These are phyloP conservation scores for Melanotaenia trifasciata DNA, from an alignment of 2,797 vertebrate species.

Conservation along the genomic window DNA sequence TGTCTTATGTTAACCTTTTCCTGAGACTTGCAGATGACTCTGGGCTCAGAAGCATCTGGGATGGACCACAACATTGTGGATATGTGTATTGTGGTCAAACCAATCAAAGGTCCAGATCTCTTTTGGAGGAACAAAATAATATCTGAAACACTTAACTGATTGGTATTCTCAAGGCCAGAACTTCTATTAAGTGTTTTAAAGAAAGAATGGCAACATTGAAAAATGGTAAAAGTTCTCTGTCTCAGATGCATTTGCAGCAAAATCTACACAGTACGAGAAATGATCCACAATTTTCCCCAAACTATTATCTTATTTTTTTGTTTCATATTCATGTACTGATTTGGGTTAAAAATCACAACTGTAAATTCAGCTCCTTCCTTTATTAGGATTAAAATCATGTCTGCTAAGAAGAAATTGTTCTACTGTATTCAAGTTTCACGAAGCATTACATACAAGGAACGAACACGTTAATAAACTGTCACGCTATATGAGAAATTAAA, in stretches of 20 bases:
- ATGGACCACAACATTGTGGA: neutral
- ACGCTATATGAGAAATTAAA: conserved; percentile 54
- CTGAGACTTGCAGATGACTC: neutral
- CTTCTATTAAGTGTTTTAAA: too few relatives aligned
- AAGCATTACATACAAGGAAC: conserved; percentile 14
- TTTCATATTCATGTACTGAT: neutral
- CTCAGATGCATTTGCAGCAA: too few relatives aligned
- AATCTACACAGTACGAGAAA: neutral
- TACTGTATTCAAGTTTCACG: neutral
- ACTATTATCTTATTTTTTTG: neutral
- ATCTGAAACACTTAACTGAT: too few relatives aligned
- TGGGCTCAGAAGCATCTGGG: neutral
- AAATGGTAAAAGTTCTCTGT: neutral
- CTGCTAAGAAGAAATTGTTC: neutral
- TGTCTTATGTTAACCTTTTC: neutral
- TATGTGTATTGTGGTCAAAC: neutral
- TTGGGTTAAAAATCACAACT: neutral
- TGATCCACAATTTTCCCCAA: neutral
- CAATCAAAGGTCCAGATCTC: too few relatives aligned
- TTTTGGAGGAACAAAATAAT: too few relatives aligned
- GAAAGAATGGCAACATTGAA: neutral
- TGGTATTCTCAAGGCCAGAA: too few relatives aligned
- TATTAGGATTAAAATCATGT: neutral
- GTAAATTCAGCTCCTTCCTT: neutral
- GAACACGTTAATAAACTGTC: conserved; percentile 50